Base-by-base conservation (phyloP, 1,140 invertebrate genomes). In the Drosophila sulfurigaster region DNA sequence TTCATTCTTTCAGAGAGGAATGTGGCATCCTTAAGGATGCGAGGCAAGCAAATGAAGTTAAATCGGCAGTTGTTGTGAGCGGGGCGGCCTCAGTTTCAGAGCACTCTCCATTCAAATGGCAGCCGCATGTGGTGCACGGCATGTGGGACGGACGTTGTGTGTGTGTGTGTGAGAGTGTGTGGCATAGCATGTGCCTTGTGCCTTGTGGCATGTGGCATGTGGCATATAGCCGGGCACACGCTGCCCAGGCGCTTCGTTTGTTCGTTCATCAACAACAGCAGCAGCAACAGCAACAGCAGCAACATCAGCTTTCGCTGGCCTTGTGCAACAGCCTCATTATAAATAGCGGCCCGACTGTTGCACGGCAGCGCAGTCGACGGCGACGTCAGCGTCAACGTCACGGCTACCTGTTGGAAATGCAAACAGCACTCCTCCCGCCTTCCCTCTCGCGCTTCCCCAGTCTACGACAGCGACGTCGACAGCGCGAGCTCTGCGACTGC, bases 331-430 rank as follows among this genome's bases (percentile, higher is more conserved):
- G 81, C 78, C 85, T 83, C 83, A 88, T 83, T 87, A 87, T 78
- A 71, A 88, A 78, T 75, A 79, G 67, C 83, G 80, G 67, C 66
- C 75, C 66, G 72, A 83, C 83, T 88, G 83, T 88, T 88, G 83
- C 83, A 88, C 75, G 67, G 78, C 82, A 68, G 68, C 82, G 82
- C 67, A 65, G 82, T 41, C 56, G 43, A 30, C 60, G 46, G 2
- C 54, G 30, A 49, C 25, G 72, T 10, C 49, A 7, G 56, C 67
- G 58, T 4, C 54, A 11, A 60, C 35, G 56, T 30, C 46, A 48
- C 46, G 74, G 73, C 85, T 89, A 87, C 83, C 83, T 87, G 83
- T 87, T 87, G 83, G 83, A 87, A 87, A 81, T 75, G 83, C 83
- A 89, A 87, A 87, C 85, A 88, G 49, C 7, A 54, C 16, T 8